phyloP scores from a whole-genome alignment of 2,113 vertebrate genomes.

The Telmatochromis sp. region DNA sequence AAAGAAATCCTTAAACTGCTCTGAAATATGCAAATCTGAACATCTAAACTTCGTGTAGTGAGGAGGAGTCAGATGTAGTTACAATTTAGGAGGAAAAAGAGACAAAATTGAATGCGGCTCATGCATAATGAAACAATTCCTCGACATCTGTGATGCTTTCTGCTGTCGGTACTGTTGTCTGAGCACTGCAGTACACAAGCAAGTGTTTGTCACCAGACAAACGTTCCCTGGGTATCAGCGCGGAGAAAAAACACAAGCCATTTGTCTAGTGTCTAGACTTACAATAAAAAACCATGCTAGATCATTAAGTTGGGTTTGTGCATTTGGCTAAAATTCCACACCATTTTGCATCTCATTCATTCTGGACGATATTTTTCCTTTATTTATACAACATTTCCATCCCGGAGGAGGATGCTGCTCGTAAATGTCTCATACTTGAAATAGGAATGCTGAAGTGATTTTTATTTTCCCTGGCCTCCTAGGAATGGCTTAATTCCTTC shows the following conservation, averaged over 20 bases:
- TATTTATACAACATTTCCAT: conserved; percentile 1
- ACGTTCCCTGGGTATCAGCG: neutral
- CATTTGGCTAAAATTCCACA: neutral
- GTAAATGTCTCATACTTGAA: neutral
- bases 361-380: neutral
- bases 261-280: neutral
- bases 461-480: neutral
- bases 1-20: neutral
- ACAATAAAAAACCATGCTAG: neutral
- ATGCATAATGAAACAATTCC: neutral
- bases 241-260: neutral
- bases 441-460: neutral
- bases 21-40: neutral
- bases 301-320: neutral
- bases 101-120: neutral
- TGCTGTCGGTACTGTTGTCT: neutral
- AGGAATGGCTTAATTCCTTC: conserved; percentile 19
- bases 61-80: neutral
- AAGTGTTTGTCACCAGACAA: neutral
- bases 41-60: neutral
- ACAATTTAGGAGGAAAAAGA: neutral
- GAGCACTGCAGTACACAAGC: neutral
- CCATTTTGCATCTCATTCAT: neutral
- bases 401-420: neutral
- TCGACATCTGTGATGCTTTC: neutral